phyloP scores from a whole-genome alignment of 2,888 invertebrate genomes.

The Tipula unca region DNA sequence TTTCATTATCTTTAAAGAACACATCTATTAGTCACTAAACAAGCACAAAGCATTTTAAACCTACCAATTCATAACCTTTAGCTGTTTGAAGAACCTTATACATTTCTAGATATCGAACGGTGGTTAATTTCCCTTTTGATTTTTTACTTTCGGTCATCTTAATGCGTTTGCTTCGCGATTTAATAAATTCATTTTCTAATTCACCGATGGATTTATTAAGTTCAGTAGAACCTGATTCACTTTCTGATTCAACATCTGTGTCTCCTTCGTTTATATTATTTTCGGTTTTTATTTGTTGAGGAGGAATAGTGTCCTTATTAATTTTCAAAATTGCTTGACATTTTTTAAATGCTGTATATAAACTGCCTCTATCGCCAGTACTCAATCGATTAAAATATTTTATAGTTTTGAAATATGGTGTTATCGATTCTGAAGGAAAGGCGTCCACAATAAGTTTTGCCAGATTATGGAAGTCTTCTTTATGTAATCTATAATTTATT shows the following conservation, averaged over 20 bases:
- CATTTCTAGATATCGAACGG: not conserved
- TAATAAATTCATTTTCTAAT: not conserved
- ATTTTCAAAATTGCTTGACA: not conserved
- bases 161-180: not conserved
- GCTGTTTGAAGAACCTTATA: not conserved
- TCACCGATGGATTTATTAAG: no score
- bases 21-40: not conserved
- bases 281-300: no score
- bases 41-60: not conserved
- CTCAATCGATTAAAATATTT: not conserved
- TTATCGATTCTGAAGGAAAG: not conserved
- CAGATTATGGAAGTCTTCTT: not conserved
- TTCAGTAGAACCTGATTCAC: no score
- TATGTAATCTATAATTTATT: not conserved
- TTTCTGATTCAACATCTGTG: no score
- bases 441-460: not conserved
- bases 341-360: not conserved
- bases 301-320: not conserved
- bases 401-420: not conserved
- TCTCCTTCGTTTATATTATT: no score
- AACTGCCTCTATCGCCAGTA: not conserved
- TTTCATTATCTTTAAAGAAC: not conserved
- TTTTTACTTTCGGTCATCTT: not conserved
- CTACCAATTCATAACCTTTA: not conserved
- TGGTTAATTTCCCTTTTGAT: not conserved